Evolutionary conservation across 2,888 invertebrate species (phyloP).

Genomic region (Folsomia candida): DNA sequence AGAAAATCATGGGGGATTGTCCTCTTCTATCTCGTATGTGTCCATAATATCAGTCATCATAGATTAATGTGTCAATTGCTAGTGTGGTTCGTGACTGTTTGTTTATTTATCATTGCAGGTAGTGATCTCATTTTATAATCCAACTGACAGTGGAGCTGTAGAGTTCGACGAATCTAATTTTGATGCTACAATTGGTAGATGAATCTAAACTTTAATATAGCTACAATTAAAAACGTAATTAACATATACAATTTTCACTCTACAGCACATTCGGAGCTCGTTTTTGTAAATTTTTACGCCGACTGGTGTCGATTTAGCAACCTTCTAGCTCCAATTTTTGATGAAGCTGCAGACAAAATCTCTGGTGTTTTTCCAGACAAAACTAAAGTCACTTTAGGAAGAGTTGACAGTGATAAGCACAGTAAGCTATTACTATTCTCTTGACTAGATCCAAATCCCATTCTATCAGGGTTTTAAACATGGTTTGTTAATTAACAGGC

Average conservation of each 20-base stretch:
- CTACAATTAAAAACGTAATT: neutral
- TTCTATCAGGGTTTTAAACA: neutral
- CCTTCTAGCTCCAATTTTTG: conserved; percentile 91
- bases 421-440: conserved; percentile 57
- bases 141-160: conserved; percentile 77
- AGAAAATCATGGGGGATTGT: conserved; percentile 22
- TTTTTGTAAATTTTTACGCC: conserved; percentile 98
- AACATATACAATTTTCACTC: conserved; percentile 51
- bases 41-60: neutral
- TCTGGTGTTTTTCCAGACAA: conserved; percentile 69
- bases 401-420: conserved; percentile 96
- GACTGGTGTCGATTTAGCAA: conserved; percentile 99
- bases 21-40: conserved; percentile 39
- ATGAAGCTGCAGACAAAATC: conserved; percentile 89
- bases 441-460: neutral
- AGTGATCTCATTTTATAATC: conserved; percentile 65
- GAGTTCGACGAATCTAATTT: conserved; percentile 76
- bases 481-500: conserved; percentile 55
- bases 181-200: conserved; percentile 77
- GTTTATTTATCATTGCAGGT: conserved; percentile 54
- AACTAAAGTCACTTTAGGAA: conserved; percentile 81
- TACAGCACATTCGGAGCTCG: conserved; percentile 91
- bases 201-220: neutral
- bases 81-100: neutral
- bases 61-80: neutral